phyloP scores from a whole-genome alignment of 2,113 vertebrate species.

The Nycticorax nycticorax region DNA sequence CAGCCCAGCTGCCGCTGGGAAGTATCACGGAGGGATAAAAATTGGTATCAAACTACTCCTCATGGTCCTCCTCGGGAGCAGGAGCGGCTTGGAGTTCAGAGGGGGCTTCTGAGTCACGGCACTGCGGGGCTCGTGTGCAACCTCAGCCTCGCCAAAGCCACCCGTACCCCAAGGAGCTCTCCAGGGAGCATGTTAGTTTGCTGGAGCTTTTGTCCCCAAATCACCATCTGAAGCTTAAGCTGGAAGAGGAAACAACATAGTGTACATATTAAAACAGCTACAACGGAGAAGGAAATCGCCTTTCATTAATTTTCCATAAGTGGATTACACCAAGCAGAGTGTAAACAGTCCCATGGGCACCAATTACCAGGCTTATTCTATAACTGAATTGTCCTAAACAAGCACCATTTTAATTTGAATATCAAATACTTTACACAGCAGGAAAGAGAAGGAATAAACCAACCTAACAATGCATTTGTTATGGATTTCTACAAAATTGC shows the following conservation, averaged over 20 bases:
- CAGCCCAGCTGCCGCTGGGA: neutral
- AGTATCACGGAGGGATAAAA: neutral
- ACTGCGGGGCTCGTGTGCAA: accelerated
- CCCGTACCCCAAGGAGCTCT: neutral
- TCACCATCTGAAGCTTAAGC: neutral
- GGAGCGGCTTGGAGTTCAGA: neutral
- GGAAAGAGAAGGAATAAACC: slow-evolving; percentile 13
- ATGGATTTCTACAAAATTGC: slow-evolving; percentile 24
- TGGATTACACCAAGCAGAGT: slow-evolving; percentile 67
- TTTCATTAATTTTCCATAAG: slow-evolving; percentile 71
- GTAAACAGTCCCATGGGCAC: slow-evolving; percentile 67
- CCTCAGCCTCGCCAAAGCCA: accelerated
- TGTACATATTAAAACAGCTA: slow-evolving; percentile 27
- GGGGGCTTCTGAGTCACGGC: neutral
- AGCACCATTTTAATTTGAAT: slow-evolving; percentile 65
- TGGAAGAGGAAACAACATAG: neutral
- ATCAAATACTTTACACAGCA: slow-evolving; percentile 60
- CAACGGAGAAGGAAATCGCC: slow-evolving; percentile 36
- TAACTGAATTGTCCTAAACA: slow-evolving; percentile 68
- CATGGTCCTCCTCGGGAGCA: neutral
- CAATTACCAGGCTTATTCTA: slow-evolving; percentile 63
- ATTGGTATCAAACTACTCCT: neutral
- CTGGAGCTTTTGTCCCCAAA: neutral
- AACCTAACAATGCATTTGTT: slow-evolving; percentile 55
- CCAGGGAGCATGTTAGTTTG: neutral